A percentile compares a stretch with the other conserved stretches of the same genome.
Evolutionary conservation across 2,113 vertebrate species (phyloP).

Genomic region (Anolis carolinensis): DNA sequence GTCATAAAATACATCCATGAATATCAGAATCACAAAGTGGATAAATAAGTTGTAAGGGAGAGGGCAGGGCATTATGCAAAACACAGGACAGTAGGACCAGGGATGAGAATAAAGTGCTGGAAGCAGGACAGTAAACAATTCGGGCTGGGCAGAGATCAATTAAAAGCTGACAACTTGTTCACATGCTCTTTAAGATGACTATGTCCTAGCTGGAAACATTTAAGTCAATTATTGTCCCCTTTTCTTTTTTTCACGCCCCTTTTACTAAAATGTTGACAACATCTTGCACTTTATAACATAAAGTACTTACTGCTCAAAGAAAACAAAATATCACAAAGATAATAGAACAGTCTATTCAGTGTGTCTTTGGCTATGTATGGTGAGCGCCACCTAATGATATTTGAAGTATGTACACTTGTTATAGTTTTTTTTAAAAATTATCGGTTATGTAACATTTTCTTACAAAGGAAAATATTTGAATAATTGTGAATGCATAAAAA

Average conservation of each 20-base stretch:
- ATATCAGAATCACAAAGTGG: too few species aligned
- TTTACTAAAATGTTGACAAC: not conserved
- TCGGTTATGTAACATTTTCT: not conserved
- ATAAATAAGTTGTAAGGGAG: too few species aligned
- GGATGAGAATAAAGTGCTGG: too few species aligned
- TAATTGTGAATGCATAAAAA: not conserved
- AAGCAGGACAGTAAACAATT: too few species aligned
- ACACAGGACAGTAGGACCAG: too few species aligned
- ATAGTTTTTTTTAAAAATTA: not conserved
- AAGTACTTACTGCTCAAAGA: not conserved
- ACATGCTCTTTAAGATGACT: not conserved
- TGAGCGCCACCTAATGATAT: not conserved
- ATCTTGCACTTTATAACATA: not conserved
- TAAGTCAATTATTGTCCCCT: not conserved
- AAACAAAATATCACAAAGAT: not conserved
- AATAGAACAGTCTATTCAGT: not conserved
- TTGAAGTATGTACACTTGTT: not conserved
- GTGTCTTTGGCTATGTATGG: not conserved
- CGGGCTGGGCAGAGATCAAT: too few species aligned
- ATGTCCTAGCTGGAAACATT: not conserved
- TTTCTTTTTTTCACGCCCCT: not conserved
- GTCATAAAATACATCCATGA: too few species aligned
- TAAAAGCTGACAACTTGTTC: too few species aligned
- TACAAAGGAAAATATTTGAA: constrained; percentile 5
- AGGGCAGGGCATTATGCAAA: too few species aligned